Percentiles rank a stretch among this genome's conserved stretches.
phyloP scores from a whole-genome alignment of 2,888 invertebrate genomes.

The Chloroclysta siterata region DNA sequence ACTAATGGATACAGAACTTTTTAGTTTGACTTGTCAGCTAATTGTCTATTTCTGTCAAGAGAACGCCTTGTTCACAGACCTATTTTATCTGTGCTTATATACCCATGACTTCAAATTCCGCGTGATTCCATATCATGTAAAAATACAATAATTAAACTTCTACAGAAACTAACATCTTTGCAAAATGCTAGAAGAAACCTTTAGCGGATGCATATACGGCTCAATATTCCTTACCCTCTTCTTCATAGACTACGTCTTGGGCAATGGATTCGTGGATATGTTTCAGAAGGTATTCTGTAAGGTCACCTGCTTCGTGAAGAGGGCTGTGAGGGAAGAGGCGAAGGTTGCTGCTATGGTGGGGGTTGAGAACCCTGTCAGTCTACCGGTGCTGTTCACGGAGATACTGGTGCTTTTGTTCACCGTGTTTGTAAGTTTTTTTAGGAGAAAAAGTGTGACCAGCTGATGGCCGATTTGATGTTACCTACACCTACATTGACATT shows the following conservation, averaged over 20 bases:
- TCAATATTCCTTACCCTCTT: conserved; percentile 57
- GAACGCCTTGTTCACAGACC: background rate
- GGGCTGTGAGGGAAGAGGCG: conserved; percentile 56
- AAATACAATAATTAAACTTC: background rate
- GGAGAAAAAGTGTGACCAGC: background rate
- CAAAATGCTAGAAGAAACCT: conserved; percentile 53
- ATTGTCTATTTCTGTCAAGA: too few species aligned
- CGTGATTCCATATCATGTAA: conserved; percentile 11
- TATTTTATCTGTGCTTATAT: background rate
- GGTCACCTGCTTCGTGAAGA: conserved; percentile 58
- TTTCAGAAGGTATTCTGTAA: conserved; percentile 56
- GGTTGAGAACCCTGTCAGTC: conserved; percentile 50
- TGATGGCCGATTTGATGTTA: too few species aligned
- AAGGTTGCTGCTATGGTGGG: conserved; percentile 40
- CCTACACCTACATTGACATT: too few species aligned
- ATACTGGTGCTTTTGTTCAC: conserved; percentile 58
- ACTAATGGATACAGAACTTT: too few species aligned
- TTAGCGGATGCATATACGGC: conserved; percentile 48
- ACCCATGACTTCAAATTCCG: conserved; percentile 11
- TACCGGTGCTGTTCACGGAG: conserved; percentile 59
- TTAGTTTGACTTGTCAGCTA: too few species aligned
- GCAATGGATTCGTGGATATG: conserved; percentile 65
- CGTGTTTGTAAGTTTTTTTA: conserved; percentile 55
- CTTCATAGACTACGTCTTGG: conserved; percentile 61
- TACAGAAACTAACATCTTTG: background rate